phyloP scores from a whole-genome alignment of 1,140 invertebrate genomes.

The Berghia stephanieae region DNA sequence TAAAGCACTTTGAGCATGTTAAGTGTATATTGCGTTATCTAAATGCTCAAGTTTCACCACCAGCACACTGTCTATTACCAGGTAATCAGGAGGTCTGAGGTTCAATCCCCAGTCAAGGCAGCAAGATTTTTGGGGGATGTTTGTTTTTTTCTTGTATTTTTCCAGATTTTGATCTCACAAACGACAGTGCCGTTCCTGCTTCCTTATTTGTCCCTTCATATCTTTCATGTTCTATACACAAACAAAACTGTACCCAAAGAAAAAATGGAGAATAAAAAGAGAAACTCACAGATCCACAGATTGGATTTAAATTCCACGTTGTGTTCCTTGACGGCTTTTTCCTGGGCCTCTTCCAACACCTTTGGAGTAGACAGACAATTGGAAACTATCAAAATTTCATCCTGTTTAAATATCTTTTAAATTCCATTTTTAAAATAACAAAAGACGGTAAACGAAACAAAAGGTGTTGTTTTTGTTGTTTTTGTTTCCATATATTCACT shows the following conservation, averaged over 20 bases:
- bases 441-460: neutral
- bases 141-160: neutral
- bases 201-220: no score
- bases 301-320: conserved; percentile 96
- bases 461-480: neutral
- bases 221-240: neutral
- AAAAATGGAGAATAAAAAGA: neutral
- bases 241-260: neutral
- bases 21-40: no score
- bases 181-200: no score
- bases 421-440: neutral
- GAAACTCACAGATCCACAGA: conserved; percentile 90
- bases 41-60: no score
- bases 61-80: no score
- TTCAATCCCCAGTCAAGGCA: no score
- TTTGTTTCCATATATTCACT: neutral
- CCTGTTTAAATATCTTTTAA: neutral
- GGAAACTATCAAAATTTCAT: neutral
- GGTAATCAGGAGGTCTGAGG: no score
- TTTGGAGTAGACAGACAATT: conserved; percentile 39
- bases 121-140: no score
- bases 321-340: conserved; percentile 85
- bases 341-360: conserved; percentile 79
- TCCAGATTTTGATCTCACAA: no score
- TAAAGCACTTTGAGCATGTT: no score